Percentiles rank a stretch among this genome's conserved stretches.
phyloP scores from a whole-genome alignment of 2,888 invertebrate genomes.

The Diarsia mendica region DNA sequence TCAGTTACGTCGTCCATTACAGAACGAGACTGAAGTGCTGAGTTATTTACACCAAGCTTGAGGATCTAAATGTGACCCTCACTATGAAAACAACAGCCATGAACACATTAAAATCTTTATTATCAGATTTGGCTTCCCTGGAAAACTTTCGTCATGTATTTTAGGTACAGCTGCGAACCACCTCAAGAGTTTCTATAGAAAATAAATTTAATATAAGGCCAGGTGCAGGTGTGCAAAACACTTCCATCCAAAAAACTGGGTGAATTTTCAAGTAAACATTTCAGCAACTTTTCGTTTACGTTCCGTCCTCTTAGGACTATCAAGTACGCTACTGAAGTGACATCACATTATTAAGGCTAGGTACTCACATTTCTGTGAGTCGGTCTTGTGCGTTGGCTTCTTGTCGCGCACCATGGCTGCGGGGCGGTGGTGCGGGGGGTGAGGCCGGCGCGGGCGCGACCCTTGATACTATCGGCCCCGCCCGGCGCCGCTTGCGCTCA shows the following conservation, averaged over 20 bases:
- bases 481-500: conserved; percentile 80
- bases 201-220: neutral
- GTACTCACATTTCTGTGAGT: conserved; percentile 88
- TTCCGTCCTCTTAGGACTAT: neutral
- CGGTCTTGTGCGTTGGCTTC: conserved; percentile 87
- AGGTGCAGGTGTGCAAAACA: too few relatives aligned
- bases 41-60: neutral
- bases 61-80: neutral
- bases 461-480: conserved; percentile 88
- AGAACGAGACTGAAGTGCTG: conserved; percentile 1
- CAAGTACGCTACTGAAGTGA: neutral
- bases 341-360: conserved; percentile 11
- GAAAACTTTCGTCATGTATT: neutral
- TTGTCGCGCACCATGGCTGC: conserved; percentile 88
- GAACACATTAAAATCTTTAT: neutral
- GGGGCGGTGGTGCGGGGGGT: conserved; percentile 73
- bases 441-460: conserved; percentile 80
- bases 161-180: neutral
- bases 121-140: neutral
- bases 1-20: neutral
- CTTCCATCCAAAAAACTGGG: neutral
- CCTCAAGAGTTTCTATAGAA: too few relatives aligned
- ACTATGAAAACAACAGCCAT: neutral
- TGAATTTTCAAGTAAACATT: neutral
- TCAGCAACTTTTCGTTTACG: neutral